A percentile compares a stretch with the other conserved stretches of the same genome.
Evolutionary conservation across 2,797 vertebrate species (phyloP).

Genomic region (Tapera naevia): DNA sequence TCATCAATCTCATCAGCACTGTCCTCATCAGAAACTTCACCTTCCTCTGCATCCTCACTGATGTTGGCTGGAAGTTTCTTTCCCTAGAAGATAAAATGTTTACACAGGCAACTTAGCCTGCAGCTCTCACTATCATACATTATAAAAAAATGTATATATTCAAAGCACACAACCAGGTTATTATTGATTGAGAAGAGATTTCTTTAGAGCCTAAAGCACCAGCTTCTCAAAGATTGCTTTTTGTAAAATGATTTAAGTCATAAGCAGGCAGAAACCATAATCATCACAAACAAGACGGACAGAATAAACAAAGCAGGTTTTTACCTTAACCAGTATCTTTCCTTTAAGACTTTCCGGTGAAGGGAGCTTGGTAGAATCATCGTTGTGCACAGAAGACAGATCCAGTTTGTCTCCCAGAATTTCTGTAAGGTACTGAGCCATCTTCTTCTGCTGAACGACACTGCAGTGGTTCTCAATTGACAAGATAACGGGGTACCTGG

Average conservation of each 20-base stretch:
- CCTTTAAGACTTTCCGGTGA: slow-evolving; percentile 90
- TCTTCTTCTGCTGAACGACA: slow-evolving; percentile 95
- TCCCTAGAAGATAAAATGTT: slow-evolving; percentile 78
- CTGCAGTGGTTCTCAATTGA: slow-evolving; percentile 99
- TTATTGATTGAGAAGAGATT: neutral
- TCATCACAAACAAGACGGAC: neutral
- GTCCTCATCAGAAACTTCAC: slow-evolving; percentile 97
- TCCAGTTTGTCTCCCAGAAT: slow-evolving; percentile 94
- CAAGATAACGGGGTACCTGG: slow-evolving; percentile 94
- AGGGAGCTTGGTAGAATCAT: slow-evolving; percentile 83
- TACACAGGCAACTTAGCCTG: neutral
- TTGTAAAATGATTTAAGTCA: neutral
- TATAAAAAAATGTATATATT: neutral
- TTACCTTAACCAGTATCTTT: slow-evolving; percentile 96
- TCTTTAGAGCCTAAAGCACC: neutral
- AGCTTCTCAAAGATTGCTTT: neutral
- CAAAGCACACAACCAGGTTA: neutral
- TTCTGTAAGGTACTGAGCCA: slow-evolving; percentile 91
- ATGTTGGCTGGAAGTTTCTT: slow-evolving; percentile 95
- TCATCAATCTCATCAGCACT: slow-evolving; percentile 98
- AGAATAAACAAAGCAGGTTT: neutral
- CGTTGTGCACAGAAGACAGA: slow-evolving; percentile 80
- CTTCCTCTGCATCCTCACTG: slow-evolving; percentile 92
- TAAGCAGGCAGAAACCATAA: neutral
- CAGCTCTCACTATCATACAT: neutral